Percentiles rank a stretch among this genome's conserved stretches.
phyloP scores from a whole-genome alignment of 2,797 vertebrate species.

The Alectoris magna region DNA sequence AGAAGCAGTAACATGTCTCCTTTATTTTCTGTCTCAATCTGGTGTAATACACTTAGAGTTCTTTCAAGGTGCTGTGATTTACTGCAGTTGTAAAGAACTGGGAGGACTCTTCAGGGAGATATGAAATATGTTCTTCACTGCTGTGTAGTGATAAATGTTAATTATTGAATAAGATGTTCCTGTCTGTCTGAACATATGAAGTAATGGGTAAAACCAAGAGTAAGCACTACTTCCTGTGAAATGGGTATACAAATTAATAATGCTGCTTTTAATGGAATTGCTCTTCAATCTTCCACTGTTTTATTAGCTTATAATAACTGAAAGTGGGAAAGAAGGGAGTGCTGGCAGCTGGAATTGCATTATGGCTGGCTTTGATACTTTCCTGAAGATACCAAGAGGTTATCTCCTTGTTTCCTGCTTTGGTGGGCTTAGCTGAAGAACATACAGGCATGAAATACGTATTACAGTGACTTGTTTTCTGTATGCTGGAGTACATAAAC shows the following conservation, averaged over 20 bases:
- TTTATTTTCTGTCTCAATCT: not conserved
- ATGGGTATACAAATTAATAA: not conserved
- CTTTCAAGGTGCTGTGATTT: not conserved
- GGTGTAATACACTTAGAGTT: not conserved
- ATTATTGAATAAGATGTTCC: not conserved
- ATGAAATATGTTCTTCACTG: rapidly evolving
- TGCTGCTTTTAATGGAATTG: not conserved
- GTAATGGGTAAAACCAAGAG: not conserved
- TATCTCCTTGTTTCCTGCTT: not conserved
- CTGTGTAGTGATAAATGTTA: not conserved
- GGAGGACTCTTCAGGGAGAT: not conserved
- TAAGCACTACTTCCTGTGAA: not conserved
- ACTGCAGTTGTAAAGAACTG: not conserved
- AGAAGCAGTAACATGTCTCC: not conserved
- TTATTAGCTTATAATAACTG: not conserved
- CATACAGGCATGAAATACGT: not conserved
- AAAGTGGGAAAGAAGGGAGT: not conserved
- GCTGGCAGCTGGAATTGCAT: not conserved
- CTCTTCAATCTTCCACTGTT: not conserved
- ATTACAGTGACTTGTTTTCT: not conserved
- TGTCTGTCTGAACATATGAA: not conserved
- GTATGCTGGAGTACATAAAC: not conserved
- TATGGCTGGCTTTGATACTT: not conserved
- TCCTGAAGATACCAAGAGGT: not conserved
- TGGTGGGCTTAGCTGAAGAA: not conserved